Conservation (phyloP, 2,113 vertebrate species). For the Trematomus loennbergii region DNA sequence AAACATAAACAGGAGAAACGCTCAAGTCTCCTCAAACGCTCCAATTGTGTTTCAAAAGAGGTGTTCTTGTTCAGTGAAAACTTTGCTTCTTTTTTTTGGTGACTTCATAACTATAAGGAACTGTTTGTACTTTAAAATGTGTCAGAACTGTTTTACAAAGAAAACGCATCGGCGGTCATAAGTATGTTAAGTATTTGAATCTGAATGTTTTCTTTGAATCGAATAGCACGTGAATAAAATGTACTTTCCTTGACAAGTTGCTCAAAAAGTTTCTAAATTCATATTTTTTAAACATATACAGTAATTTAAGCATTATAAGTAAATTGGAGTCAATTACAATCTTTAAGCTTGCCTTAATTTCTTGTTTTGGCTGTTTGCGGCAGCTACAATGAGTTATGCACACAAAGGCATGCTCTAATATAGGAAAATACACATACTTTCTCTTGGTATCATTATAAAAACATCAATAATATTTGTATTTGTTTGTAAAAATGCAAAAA, state of each 20-base stretch:
- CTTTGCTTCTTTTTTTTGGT: background rate
- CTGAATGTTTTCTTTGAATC: background rate
- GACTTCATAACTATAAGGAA: background rate
- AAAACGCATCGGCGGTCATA: no score
- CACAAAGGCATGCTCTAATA: no score
- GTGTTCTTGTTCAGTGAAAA: background rate
- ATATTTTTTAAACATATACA: background rate
- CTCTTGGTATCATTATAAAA: no score
- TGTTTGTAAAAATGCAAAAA: background rate
- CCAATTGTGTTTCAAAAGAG: background rate
- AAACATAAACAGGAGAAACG: background rate
- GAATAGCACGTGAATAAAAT: background rate
- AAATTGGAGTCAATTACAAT: no score
- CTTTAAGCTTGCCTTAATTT: no score
- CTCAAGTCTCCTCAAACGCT: background rate
- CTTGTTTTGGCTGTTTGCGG: no score
- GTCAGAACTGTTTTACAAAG: no score
- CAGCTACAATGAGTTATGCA: no score
- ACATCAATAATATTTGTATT: no score
- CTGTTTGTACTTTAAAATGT: background rate
- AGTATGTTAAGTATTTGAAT: background rate
- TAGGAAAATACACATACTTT: no score
- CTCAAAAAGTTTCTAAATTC: background rate
- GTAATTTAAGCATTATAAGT: no score
- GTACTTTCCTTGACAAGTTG: background rate